Conservation (phyloP, 1,140 invertebrate genomes). For the Euura saliciscinereae region DNA sequence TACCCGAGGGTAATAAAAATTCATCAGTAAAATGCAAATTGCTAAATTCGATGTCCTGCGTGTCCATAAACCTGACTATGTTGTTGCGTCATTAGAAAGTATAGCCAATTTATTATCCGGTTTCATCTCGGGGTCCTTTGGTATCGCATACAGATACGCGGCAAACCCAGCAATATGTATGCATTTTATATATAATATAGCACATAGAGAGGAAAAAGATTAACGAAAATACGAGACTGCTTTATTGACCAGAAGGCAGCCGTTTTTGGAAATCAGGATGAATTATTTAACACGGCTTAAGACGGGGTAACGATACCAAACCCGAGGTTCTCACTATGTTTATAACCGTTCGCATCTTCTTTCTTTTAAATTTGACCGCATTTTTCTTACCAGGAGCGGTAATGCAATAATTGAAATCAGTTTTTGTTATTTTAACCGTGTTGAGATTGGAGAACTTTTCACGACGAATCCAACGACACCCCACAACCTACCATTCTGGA, state of each 20-base stretch:
- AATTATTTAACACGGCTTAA: too few relatives aligned
- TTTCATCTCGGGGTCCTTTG: not conserved
- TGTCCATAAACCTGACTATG: not conserved
- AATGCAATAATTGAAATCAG: too few relatives aligned
- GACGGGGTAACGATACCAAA: too few relatives aligned
- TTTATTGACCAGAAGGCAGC: not conserved
- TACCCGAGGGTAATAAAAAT: not conserved
- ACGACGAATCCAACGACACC: too few relatives aligned
- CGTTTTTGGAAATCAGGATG: not conserved
- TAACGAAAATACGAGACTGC: not conserved
- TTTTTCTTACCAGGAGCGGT: too few relatives aligned
- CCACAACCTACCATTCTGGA: too few relatives aligned
- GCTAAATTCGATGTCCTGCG: not conserved
- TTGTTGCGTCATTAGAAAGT: not conserved
- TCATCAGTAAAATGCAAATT: not conserved
- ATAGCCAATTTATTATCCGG: slow-evolving; percentile 3
- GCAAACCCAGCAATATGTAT: not conserved
- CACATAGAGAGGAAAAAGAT: not conserved
- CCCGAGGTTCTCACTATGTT: too few relatives aligned
- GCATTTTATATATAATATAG: not conserved
- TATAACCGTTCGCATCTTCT: too few relatives aligned
- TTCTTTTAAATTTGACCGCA: too few relatives aligned
- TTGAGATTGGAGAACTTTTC: too few relatives aligned
- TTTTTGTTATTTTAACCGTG: too few relatives aligned
- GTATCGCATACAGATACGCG: not conserved